phyloP scores from a whole-genome alignment of 2,113 vertebrate genomes.

The Elaphurus davidianus region DNA sequence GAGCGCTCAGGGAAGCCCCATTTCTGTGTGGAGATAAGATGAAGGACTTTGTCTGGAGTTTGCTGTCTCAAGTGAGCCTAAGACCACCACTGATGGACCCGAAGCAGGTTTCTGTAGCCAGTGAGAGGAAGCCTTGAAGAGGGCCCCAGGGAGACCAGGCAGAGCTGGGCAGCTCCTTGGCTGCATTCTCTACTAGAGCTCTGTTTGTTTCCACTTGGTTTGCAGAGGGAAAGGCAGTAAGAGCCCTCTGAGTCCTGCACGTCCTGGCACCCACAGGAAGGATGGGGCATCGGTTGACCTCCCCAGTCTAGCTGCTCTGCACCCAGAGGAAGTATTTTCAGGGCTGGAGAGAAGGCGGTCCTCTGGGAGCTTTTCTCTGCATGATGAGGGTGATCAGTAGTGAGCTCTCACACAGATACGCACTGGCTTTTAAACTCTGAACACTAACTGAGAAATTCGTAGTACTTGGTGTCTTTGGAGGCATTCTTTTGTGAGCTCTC shows the following conservation, averaged over 20 bases:
- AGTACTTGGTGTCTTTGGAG: fast-evolving
- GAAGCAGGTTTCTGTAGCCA: neutral
- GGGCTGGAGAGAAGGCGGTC: fast-evolving
- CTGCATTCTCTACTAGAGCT: neutral
- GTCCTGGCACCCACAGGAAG: neutral
- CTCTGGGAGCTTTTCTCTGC: neutral
- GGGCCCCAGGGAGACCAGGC: no score
- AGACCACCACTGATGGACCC: fast-evolving
- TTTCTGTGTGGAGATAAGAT: neutral
- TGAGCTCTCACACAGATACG: neutral
- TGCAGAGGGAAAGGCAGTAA: neutral
- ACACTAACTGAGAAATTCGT: neutral
- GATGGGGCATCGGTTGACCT: fast-evolving
- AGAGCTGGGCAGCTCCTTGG: fast-evolving
- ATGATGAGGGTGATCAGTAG: no score
- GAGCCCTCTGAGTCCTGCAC: neutral
- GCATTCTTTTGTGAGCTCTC: neutral
- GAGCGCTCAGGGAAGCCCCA: neutral
- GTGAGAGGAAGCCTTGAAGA: neutral
- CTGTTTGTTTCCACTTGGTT: neutral
- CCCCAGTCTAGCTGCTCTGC: neutral
- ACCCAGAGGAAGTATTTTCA: fast-evolving
- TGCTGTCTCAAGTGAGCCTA: fast-evolving
- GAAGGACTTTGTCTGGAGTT: neutral
- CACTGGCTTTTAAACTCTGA: neutral